Base-by-base conservation (phyloP, 2,888 invertebrate genomes). In the Corythucha ciliata region DNA sequence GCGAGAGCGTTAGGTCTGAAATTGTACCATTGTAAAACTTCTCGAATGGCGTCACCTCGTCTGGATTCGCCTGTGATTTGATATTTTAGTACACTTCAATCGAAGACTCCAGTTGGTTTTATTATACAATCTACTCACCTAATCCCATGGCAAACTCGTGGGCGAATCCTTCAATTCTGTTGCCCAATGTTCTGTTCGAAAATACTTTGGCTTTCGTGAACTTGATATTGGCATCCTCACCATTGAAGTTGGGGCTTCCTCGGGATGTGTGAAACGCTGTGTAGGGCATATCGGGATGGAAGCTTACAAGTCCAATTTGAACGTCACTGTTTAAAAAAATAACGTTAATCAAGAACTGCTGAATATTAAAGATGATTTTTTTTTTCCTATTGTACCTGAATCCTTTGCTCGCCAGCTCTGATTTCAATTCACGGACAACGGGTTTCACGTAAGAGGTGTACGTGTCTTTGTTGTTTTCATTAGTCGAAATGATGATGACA, bases 401-500 rank as follows among this genome's bases (percentile, higher is more conserved):
- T 57, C 80, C 81, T 58, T 78, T 78, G 56, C 70, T 67, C 66
- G 77, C 78, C 41, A 83, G 41, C 42, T 49, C 41, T 18, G 49
- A 41, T 25, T 73, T 71, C 4, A 83, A 60, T 54, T 78, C 74
- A 1, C 70, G 67, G 3, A 81, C 71, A 36, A 82, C 66, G 0
- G 80, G 80, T 12, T 75, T 72, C 1, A 80, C 67, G 54, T 82
- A 65, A 24, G 78, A 76, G 58, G 78, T 79, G 72, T 76, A 81
- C 33, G 75, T 67, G 56, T 74, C 72, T 61, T 80, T 77, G 65
- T 81, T 85, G 33, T 71, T 66, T 66, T 75, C 68, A 3, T 66
- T 66, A 56, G 79, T 75, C 61, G 92, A 90, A 8, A 91, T 76
- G 1, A 83, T 74, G 49, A 92, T 72, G 0, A 92, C 71, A 51